Evolutionary conservation across 2,113 vertebrate genomes (phyloP), one percentile per base, ranked within the genome.

Genomic region (Rostratula benghalensis): DNA sequence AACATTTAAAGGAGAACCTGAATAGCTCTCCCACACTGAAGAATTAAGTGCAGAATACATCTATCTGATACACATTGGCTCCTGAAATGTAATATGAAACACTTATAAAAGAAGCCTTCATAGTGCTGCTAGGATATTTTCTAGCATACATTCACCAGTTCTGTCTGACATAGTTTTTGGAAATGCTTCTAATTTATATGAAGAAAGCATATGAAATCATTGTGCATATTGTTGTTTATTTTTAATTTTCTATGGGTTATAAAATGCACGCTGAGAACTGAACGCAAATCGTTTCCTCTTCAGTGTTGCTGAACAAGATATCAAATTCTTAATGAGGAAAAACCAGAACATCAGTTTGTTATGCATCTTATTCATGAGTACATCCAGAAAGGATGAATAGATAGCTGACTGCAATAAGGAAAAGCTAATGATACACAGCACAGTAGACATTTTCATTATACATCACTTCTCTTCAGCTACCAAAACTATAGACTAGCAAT

Each of bases 331-430:
- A 96, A 96, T 80, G 85, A 86, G 41, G 77, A 73, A 95, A 89
- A 76, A 75, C n/a, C 82, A 89, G 63, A 94, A 95, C 91, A 93
- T 93, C 88, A 94, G 93, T 91, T 94, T 96, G 61, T 90, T 83
- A 96, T 84, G 90, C 41, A 95, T 95, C 88, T 91, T 94, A 96
- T 97, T 95, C 94, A 97, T 95, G 91, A 97, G 85, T 81, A 95
- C 92, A 95, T 95, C 76, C 86, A 84, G 90, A 94, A 90, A 90
- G 81, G 64, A 94, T 97, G 96, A 98, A 97, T 97, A 97, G 96
- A 94, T 68, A 48, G 31, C 83, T 98, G 94, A 97, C 97, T 98
- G 81, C 94, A 97, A 96, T 95, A 96, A 96, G 86, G 83, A 97
- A 96, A 95, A 95, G 91, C 92, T 96, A 95, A 97, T 95, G 80